Base-by-base conservation (phyloP, 2,888 invertebrate species). In the Hoplodrina ambigua region DNA sequence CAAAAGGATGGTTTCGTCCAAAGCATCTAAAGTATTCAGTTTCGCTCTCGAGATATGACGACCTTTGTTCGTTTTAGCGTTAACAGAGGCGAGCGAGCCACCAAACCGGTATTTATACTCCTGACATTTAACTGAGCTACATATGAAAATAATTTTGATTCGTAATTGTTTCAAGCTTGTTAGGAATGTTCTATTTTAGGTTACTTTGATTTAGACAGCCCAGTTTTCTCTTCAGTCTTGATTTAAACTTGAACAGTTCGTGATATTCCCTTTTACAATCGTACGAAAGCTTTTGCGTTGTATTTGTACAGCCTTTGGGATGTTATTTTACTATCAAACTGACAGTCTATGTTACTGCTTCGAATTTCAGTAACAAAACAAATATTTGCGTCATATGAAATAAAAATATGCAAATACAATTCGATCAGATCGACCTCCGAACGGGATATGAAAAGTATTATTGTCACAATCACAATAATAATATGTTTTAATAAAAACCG, bases 91-190 rank as follows among this genome's bases (percentile, higher is more conserved):
- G 75, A 64, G 67, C 82, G 77, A 85, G 82, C 80, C 46, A 81
- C 83, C 80, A 80, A 73, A 78, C 84, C 65, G 76, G 80, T 87
- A 89, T 89, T 89, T 84, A 85, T 87, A 87, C 75, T 78, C 68
- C 80, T 88, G 88, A 87, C 88, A 89, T 87, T 87, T 86, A 85
- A 81, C 83, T 82, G 83, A 77, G 78, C 83, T 74, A 83, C 87
- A 85, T 82, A 86, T 85, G 81, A 86, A 85, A 86, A 85, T 85
- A 85, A 86, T 82, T 75, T 79, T 65, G 73, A 77, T 81, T 63
- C 80, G 80, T 58, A 79, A 75, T 84, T 84, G 82, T 81, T 75
- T 68, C 15, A 69, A 63, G 66, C 57, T 41, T 64, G 71, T 56
- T 57, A 15, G 50, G 44, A 55, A 72, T 65, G 67, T 69, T 58